These are phyloP conservation scores for Callinectes sapidus DNA, from an alignment of 2,888 invertebrate species.

Conservation along the genomic window DNA sequence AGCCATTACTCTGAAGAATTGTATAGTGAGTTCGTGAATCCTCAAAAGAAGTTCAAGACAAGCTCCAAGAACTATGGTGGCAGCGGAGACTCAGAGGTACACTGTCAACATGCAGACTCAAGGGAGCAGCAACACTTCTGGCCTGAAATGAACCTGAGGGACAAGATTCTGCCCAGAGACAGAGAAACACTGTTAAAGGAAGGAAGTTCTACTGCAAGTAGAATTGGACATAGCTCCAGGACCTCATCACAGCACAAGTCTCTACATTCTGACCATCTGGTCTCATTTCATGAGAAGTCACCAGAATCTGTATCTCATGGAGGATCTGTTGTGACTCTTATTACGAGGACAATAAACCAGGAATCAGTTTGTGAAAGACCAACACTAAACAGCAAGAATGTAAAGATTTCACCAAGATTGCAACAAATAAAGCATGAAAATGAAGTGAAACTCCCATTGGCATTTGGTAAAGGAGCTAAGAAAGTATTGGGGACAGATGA, in stretches of 20 bases:
- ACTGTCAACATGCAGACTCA: not conserved
- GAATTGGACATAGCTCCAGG: too few species aligned
- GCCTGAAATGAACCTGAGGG: not conserved
- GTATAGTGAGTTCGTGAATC: too few species aligned
- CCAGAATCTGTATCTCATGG: not conserved
- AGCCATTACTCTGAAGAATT: not conserved
- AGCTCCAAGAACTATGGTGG: not conserved
- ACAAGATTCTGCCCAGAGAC: not conserved
- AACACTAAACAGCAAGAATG: not conserved
- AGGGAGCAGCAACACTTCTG: not conserved
- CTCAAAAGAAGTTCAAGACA: not conserved
- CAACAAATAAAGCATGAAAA: not conserved
- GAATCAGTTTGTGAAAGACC: not conserved
- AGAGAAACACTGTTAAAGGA: not conserved
- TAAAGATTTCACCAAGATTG: not conserved
- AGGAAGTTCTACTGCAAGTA: too few species aligned
- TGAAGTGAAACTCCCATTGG: not conserved
- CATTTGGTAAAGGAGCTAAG: not conserved
- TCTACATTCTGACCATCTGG: not conserved
- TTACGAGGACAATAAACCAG: not conserved
- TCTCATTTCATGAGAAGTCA: not conserved
- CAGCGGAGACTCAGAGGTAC: not conserved
- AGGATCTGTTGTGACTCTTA: not conserved
- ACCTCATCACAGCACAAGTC: not conserved
- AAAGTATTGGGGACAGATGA: not conserved